Evolutionary conservation across 2,797 vertebrate genomes (phyloP).

Genomic region (Melanitta fusca): DNA sequence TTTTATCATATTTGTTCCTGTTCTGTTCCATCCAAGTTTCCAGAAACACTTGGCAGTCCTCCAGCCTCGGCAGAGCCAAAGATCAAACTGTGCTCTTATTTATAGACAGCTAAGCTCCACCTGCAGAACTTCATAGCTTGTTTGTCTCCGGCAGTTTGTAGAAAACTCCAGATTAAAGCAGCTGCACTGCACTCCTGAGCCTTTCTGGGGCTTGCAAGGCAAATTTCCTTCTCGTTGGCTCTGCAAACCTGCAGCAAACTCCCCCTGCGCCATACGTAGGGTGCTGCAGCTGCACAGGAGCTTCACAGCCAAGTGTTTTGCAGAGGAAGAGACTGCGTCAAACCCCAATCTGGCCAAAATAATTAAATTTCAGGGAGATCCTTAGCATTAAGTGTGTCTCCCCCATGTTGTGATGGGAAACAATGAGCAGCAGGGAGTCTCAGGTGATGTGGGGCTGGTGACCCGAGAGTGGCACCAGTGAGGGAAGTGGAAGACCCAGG

Average conservation of each 20-base stretch:
- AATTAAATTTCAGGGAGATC: not conserved
- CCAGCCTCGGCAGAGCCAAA: conserved; percentile 51
- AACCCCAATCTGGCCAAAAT: not conserved
- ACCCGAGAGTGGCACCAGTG: not conserved
- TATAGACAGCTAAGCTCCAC: conserved; percentile 62
- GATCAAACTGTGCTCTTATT: conserved; percentile 62
- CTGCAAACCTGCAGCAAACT: not conserved
- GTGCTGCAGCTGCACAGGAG: not conserved
- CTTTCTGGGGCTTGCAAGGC: not conserved
- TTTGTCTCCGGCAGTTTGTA: not conserved
- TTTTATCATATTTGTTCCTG: conserved; percentile 72
- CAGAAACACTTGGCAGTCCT: conserved; percentile 61
- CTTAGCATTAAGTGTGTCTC: too few species aligned
- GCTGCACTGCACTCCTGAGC: not conserved
- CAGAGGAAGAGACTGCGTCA: not conserved
- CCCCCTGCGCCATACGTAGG: rapidly evolving
- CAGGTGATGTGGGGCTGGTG: not conserved
- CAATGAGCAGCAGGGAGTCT: not conserved
- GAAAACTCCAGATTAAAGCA: not conserved
- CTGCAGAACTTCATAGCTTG: conserved; percentile 35
- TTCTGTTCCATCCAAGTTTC: conserved; percentile 62
- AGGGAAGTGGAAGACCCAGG: not conserved
- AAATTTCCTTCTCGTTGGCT: not conserved
- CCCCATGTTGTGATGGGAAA: not conserved
- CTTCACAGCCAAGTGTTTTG: rapidly evolving